Evolutionary conservation across 2,797 vertebrate species (phyloP).

Genomic region (Enteromius fasciolatus): DNA sequence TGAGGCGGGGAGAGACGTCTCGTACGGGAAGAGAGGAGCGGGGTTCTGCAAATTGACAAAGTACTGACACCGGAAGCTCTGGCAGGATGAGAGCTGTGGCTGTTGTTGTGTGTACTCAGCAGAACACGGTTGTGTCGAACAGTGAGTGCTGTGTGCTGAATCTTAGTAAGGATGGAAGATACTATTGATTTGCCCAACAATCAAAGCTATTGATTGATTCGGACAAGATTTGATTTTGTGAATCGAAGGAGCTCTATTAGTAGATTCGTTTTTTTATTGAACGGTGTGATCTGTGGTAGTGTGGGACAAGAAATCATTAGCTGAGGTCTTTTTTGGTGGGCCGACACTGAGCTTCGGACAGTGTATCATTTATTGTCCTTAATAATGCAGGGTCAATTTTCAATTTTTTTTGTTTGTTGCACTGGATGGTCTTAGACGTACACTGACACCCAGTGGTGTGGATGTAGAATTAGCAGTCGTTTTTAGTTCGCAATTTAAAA

Average conservation of each 20-base stretch:
- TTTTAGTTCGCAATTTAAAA: background rate
- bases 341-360: background rate
- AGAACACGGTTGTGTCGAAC: conserved; percentile 23
- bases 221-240: conserved; percentile 19
- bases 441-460: conserved; percentile 1
- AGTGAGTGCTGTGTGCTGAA: conserved; percentile 27
- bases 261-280: conserved; percentile 35
- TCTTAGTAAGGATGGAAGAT: conserved; percentile 23
- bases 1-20: conserved; percentile 22
- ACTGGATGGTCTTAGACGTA: background rate
- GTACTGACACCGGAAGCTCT: conserved; percentile 40
- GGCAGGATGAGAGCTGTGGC: conserved; percentile 39
- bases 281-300: conserved; percentile 14
- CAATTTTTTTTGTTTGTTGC: background rate
- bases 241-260: conserved; percentile 26
- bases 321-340: background rate
- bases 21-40: background rate
- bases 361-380: background rate
- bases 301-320: background rate
- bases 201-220: conserved; percentile 39
- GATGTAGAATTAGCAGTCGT: background rate
- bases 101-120: conserved; percentile 47
- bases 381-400: background rate
- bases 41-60: conserved; percentile 37
- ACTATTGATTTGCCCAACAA: conserved; percentile 5